Evolutionary conservation across 2,113 vertebrate species (phyloP), one percentile per base, ranked within the genome.

Genomic region (Anseranas semipalmata): DNA sequence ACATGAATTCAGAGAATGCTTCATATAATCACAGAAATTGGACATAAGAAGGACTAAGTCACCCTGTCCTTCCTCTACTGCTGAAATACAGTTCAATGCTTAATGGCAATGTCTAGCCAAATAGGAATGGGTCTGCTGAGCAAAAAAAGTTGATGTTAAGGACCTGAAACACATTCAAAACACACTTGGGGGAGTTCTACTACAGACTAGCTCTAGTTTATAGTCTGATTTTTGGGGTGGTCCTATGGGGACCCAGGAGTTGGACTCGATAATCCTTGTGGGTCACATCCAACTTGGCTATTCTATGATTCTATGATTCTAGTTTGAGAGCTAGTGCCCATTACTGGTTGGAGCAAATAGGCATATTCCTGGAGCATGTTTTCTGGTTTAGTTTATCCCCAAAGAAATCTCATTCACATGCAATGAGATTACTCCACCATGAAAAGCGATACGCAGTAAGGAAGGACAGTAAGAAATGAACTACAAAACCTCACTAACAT

Each of bases 1-100:
- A 77, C 1, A 8, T 45, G 68, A 97, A 94, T 68, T 94, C 77
- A 93, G 30, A 52, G 27, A 56, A 66, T 21, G 15, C 1, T 81
- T 97, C 12, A 52, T 41, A 72, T 32, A 83, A 80, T 90, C 32
- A 91, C 20, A 89, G 72, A 88, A 85, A 89, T 93, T 58, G 95
- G 50, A 82, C 35, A 39, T 24, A 15, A 78, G 43, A 89, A 85
- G 65, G 22, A 45, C n/a, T 67, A 46, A 68, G 55, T 52, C 43
- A 71, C 30, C 21, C 12, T 32, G 16, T 65, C 41, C 72, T 84
- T 89, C 52, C 24, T 75, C 67, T 70, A 28, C 35, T 50, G 17
- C 48, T 66, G 46, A 85, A 56, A 71, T 63, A n/a, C 17, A 70
- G n/a, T 63, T 63, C 56, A 41, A 18, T 55, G 18, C 41, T 70